Evolutionary conservation across 2,797 vertebrate genomes (phyloP).

Genomic region (Artibeus jamaicensis): DNA sequence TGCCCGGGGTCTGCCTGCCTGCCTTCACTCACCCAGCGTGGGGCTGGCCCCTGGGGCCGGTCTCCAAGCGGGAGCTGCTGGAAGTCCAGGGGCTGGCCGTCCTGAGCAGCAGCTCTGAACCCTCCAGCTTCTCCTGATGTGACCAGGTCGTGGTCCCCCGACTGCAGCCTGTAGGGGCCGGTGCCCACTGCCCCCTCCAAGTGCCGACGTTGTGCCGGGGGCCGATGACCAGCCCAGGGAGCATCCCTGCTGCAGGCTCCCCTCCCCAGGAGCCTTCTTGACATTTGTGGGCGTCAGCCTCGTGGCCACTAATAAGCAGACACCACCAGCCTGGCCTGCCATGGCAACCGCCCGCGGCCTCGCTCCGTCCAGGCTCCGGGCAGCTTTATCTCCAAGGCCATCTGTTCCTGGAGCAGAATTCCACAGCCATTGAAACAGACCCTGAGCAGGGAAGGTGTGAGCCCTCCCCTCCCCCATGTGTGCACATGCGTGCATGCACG

Average conservation of each 20-base stretch:
- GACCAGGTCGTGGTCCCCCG: background rate
- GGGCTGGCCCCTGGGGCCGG: background rate
- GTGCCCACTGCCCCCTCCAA: background rate
- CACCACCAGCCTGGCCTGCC: conserved; percentile 86
- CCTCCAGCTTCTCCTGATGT: background rate
- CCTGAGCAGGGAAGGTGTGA: conserved; percentile 75
- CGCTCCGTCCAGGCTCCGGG: conserved; percentile 74
- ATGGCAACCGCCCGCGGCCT: conserved; percentile 85
- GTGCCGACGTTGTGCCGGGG: background rate
- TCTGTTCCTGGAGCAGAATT: conserved; percentile 87
- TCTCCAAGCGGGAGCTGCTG: background rate
- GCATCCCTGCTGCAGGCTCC: background rate
- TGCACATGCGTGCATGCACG: background rate
- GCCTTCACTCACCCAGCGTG: background rate
- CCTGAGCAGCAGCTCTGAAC: background rate
- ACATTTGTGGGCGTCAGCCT: conserved; percentile 78
- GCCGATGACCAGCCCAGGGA: background rate
- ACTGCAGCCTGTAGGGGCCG: background rate
- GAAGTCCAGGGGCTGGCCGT: background rate
- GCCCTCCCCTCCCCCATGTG: background rate
- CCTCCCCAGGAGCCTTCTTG: background rate
- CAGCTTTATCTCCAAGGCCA: conserved; percentile 89
- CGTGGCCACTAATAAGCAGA: conserved; percentile 87
- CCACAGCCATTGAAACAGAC: conserved; percentile 86
- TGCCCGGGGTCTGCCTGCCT: background rate